phyloP scores from a whole-genome alignment of 2,888 invertebrate species.

The Caenorhabditis plicata region DNA sequence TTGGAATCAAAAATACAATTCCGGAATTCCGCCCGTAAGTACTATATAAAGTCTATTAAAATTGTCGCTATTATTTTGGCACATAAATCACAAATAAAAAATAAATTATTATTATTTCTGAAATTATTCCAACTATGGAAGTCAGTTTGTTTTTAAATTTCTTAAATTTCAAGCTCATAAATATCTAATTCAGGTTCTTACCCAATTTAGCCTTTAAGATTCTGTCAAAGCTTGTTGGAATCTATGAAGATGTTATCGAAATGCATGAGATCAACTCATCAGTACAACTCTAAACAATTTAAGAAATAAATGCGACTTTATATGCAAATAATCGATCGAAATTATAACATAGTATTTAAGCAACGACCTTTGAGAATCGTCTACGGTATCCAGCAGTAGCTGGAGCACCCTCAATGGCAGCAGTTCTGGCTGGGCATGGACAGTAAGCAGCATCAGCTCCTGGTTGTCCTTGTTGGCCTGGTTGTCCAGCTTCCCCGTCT shows the following conservation, averaged over 20 bases:
- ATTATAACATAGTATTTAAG: too few species aligned
- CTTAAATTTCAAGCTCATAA: too few species aligned
- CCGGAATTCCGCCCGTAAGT: too few species aligned
- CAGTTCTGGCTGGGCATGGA: conserved; percentile 31
- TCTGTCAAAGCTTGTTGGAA: conserved; percentile 4
- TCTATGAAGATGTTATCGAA: conserved; percentile 4
- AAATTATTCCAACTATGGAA: conserved; percentile 17
- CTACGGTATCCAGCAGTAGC: conserved; percentile 20
- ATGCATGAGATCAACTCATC: conserved; percentile 2
- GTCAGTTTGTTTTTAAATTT: conserved; percentile 1
- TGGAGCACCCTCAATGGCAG: conserved; percentile 25
- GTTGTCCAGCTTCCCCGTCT: conserved; percentile 37
- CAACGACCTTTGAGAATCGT: conserved; percentile 31
- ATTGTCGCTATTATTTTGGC: too few species aligned
- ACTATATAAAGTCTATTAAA: too few species aligned
- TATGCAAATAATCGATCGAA: too few species aligned
- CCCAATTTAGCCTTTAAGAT: conserved; percentile 7
- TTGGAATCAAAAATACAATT: too few species aligned
- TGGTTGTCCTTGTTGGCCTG: conserved; percentile 34
- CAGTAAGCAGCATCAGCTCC: conserved; percentile 36
- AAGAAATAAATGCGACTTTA: too few species aligned
- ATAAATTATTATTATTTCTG: too few species aligned
- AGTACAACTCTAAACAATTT: conserved; percentile 8
- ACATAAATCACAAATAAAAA: too few species aligned
- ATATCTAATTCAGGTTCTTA: neutral